These are phyloP conservation scores for Drosophila leontia DNA, from an alignment of 1,140 invertebrate genomes.

Conservation along the genomic window DNA sequence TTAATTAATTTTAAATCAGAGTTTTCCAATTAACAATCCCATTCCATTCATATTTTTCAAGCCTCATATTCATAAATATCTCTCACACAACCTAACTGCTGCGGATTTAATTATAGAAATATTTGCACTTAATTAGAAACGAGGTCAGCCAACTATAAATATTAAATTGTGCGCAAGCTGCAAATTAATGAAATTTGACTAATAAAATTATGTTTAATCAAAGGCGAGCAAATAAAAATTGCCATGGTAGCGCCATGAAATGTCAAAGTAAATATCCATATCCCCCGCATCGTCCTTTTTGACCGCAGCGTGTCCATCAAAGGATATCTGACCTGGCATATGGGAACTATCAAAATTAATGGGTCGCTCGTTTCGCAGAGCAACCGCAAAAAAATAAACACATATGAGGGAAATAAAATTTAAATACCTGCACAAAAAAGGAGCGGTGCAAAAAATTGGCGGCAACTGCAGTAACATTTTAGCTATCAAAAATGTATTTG, in stretches of 20 bases:
- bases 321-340: slow-evolving; percentile 70
- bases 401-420: slow-evolving; percentile 62
- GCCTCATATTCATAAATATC: slow-evolving; percentile 1
- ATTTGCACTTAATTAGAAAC: slow-evolving; percentile 79
- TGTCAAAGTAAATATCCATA: slow-evolving; percentile 50
- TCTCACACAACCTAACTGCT: slow-evolving; percentile 20
- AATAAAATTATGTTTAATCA: slow-evolving; percentile 81
- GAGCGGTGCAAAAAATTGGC: slow-evolving; percentile 18
- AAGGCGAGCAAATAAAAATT: slow-evolving; percentile 49
- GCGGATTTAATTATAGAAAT: slow-evolving; percentile 72
- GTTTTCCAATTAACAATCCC: not conserved
- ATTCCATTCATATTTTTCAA: not conserved
- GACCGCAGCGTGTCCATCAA: slow-evolving; percentile 56
- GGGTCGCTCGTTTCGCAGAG: slow-evolving; percentile 43
- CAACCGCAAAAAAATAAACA: slow-evolving; percentile 49
- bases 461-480: slow-evolving; percentile 75
- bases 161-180: slow-evolving; percentile 73
- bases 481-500: slow-evolving; percentile 82
- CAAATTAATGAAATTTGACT: slow-evolving; percentile 79
- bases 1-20: not conserved
- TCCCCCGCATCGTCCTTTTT: not conserved
- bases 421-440: slow-evolving; percentile 63
- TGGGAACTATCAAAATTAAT: slow-evolving; percentile 79
- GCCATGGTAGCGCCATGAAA: slow-evolving; percentile 60
- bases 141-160: slow-evolving; percentile 78